Evolutionary conservation across 2,113 vertebrate species (phyloP), one percentile per base, ranked within the genome.

Genomic region (Gallinago media): DNA sequence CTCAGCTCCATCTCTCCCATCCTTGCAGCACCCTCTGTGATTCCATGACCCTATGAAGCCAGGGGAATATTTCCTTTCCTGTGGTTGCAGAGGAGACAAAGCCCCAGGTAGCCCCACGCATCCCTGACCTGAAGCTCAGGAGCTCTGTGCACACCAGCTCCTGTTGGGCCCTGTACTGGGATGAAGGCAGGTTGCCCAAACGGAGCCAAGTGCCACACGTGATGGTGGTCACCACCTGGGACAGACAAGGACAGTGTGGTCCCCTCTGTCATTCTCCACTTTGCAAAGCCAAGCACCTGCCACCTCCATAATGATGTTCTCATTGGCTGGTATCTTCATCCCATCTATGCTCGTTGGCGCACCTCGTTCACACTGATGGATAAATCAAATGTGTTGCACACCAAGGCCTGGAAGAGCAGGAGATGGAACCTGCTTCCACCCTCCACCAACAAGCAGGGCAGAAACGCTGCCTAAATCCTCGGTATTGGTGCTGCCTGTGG

Each of bases 401-500:
- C 5, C 7, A 19, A 15, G 3, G 3, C 17, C 71, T 38, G 40
- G 18, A 15, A 27, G 63, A 56, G 44, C 21, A 74, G 87, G 49
- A 56, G 62, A 22, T 5, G 54, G 67, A 52, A 1, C 3, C 34
- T 52, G 9, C 46, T 77, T 34, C 78, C 78, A 54, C 20, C 44
- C 16, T 59, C 27, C 67, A 21, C 66, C 56, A 44, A 42, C 0
- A 1, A 1, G 8, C 10, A 32, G 49, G 17, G 59, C 54, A 66
- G 32, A 56, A 77, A 31, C 1, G 2, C 6, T 18, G 4, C 46
- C 17, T 17, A 36, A 34, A 52, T 7, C 47, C 66, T 85, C 0
- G 0, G 38, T 26, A 6, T 7, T 0, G 0, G 25, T 17, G 29
- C 56, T 70, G 73, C 38, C 80, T 11, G 22, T 0, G 2, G 59